A percentile compares a stretch with the other conserved stretches of the same genome.
Conservation (phyloP, 2,888 invertebrate species). For the Pachycephus smyrnensis region DNA sequence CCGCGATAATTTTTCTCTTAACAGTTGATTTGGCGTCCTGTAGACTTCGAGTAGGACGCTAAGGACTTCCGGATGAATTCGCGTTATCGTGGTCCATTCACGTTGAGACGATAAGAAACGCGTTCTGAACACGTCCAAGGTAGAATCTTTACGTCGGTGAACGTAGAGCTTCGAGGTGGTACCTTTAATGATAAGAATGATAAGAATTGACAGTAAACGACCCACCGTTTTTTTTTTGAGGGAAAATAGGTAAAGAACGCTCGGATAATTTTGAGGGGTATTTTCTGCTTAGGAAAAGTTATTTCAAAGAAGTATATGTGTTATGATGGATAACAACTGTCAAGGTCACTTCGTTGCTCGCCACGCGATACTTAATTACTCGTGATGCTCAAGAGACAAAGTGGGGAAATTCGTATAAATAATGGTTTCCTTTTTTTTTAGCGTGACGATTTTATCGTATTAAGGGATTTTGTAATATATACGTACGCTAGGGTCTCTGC, state of each 20-base stretch:
- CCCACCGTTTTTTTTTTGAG: background rate
- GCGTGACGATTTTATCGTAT: background rate
- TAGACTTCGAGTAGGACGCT: background rate
- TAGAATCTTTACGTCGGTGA: background rate
- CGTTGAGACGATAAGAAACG: background rate
- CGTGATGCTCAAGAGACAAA: constrained; percentile 6
- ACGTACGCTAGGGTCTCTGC: constrained; percentile 18
- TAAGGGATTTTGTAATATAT: background rate
- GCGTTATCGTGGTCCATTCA: background rate
- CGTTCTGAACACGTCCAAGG: too few species aligned
- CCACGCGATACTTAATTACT: background rate
- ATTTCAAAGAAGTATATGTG: background rate
- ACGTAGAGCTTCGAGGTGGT: background rate
- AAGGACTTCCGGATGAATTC: background rate
- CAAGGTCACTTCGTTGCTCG: too few species aligned
- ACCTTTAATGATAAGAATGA: background rate
- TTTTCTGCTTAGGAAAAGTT: background rate
- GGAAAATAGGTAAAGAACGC: background rate
- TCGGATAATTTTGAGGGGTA: background rate
- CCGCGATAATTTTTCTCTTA: background rate
- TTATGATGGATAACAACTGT: background rate
- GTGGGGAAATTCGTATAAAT: background rate
- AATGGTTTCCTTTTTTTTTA: background rate
- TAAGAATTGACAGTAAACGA: background rate
- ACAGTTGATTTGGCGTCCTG: background rate